phyloP scores from a whole-genome alignment of 1,140 invertebrate genomes.

The Diorhabda carinulata region DNA sequence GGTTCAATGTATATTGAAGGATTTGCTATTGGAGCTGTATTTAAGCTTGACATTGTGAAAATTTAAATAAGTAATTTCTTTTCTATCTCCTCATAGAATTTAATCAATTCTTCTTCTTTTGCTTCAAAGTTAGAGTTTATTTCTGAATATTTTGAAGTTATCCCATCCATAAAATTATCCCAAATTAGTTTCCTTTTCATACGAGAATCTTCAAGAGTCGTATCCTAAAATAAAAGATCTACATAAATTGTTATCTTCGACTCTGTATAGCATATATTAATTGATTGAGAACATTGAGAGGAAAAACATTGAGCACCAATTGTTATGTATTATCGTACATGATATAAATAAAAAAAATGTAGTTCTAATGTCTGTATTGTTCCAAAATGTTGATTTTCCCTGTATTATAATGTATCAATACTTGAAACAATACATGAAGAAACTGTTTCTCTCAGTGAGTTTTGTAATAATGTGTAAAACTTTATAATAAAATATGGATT shows the following conservation, averaged over 20 bases:
- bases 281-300: too few species aligned
- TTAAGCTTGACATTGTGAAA: conserved; percentile 18
- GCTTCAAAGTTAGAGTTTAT: conserved; percentile 21
- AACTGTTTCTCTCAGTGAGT: too few species aligned
- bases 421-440: too few species aligned
- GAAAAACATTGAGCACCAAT: too few species aligned
- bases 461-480: too few species aligned
- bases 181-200: conserved; percentile 22
- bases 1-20: conserved; percentile 34
- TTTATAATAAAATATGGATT: too few species aligned
- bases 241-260: background rate
- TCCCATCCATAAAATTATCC: conserved; percentile 25
- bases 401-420: too few species aligned
- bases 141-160: conserved; percentile 25
- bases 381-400: too few species aligned
- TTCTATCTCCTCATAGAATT: conserved; percentile 22
- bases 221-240: conserved; percentile 5
- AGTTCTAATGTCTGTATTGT: too few species aligned
- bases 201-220: conserved; percentile 9
- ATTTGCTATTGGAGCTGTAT: conserved; percentile 28
- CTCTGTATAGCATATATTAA: too few species aligned
- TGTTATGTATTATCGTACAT: too few species aligned
- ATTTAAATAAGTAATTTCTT: conserved; percentile 21
- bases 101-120: conserved; percentile 21
- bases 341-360: too few species aligned